These are phyloP conservation scores for Thereva nobilitata DNA, from an alignment of 2,888 invertebrate genomes.

Conservation along the genomic window DNA sequence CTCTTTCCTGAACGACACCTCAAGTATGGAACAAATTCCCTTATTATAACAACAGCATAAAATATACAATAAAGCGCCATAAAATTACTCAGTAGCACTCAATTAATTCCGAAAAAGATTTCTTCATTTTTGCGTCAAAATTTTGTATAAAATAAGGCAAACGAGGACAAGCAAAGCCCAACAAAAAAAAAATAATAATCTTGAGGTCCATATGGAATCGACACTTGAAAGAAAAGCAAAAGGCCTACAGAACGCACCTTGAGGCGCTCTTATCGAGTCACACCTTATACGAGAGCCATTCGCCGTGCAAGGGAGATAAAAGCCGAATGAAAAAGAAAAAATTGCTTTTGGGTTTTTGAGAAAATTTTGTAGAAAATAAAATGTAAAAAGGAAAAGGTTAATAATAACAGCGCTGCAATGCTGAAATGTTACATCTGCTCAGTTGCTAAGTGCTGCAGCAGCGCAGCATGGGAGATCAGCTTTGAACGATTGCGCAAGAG, in stretches of 20 bases:
- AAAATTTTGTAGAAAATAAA: slow-evolving; percentile 25
- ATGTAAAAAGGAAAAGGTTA: background rate
- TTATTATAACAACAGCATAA: background rate
- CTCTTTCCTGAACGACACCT: too few relatives aligned
- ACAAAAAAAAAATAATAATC: background rate
- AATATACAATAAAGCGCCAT: slow-evolving; percentile 25
- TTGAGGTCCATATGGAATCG: slow-evolving; percentile 12
- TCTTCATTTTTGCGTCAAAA: slow-evolving; percentile 23
- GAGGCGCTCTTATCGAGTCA: slow-evolving; percentile 6
- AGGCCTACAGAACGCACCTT: background rate
- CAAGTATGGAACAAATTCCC: too few relatives aligned
- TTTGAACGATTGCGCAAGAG: slow-evolving; percentile 29
- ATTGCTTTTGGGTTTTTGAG: slow-evolving; percentile 15
- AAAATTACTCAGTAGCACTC: slow-evolving; percentile 32
- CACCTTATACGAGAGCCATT: slow-evolving; percentile 15
- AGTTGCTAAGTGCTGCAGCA: slow-evolving; percentile 14
- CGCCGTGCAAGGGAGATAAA: slow-evolving; percentile 9
- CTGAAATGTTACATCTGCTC: slow-evolving; percentile 32
- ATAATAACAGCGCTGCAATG: slow-evolving; percentile 20
- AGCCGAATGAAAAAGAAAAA: slow-evolving; percentile 2
- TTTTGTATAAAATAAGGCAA: slow-evolving; percentile 11
- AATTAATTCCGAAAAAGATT: slow-evolving; percentile 29
- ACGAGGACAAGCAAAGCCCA: slow-evolving; percentile 21
- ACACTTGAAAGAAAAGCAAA: slow-evolving; percentile 24
- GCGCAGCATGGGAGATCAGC: slow-evolving; percentile 11